Conservation (phyloP, 1,140 invertebrate genomes). For the Camponotus pennsylvanicus region DNA sequence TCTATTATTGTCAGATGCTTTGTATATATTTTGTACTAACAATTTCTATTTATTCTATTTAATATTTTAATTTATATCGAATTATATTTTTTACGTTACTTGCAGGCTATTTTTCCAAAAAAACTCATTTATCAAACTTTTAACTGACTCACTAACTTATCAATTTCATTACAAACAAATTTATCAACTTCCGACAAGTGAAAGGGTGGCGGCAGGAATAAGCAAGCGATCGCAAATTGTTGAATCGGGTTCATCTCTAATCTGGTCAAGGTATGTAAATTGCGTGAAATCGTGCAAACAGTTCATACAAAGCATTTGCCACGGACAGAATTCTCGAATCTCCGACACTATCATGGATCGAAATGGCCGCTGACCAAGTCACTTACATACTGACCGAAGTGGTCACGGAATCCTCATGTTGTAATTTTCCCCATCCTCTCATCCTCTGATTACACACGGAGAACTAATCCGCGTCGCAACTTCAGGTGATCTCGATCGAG, state of each 20-base stretch:
- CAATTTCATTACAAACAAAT: neutral
- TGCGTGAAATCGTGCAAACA: slow-evolving; percentile 22
- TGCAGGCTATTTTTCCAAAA: neutral
- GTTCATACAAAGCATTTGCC: slow-evolving; percentile 44
- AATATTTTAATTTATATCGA: neutral
- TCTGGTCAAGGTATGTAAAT: slow-evolving; percentile 58
- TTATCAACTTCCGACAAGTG: neutral
- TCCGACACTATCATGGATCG: slow-evolving; percentile 56
- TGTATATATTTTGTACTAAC: neutral
- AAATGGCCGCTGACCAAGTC: slow-evolving; percentile 53
- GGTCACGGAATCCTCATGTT: slow-evolving; percentile 54
- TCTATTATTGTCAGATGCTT: neutral
- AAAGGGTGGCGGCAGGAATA: neutral
- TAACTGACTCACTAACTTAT: neutral
- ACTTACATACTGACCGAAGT: slow-evolving; percentile 55
- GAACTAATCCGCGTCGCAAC: slow-evolving; percentile 54
- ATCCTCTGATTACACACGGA: slow-evolving; percentile 45
- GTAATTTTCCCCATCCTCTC: slow-evolving; percentile 35
- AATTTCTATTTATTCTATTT: neutral
- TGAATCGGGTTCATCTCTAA: slow-evolving; percentile 40
- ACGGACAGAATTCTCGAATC: slow-evolving; percentile 44
- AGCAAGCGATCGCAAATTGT: slow-evolving; percentile 31
- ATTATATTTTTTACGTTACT: neutral
- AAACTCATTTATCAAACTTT: neutral
- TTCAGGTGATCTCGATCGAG: slow-evolving; percentile 47